Evolutionary conservation across 1,140 invertebrate genomes (phyloP).

Genomic region (Diabrotica undecimpunctata): DNA sequence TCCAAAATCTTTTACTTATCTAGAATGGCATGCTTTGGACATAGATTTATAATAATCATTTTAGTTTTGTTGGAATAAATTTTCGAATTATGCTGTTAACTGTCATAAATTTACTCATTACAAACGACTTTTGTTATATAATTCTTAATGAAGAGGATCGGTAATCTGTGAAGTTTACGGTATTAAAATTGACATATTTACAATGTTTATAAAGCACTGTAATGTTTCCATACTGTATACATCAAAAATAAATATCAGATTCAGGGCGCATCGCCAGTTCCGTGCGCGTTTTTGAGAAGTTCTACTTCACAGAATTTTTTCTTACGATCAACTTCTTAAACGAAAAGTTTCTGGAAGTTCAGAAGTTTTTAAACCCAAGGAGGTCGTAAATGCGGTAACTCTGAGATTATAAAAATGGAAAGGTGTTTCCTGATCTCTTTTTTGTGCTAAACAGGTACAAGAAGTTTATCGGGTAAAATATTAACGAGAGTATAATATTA

Average conservation of each 20-base stretch:
- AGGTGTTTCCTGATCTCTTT: background rate
- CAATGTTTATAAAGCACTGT: too few relatives aligned
- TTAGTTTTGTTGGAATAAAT: too few relatives aligned
- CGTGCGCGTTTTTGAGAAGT: background rate
- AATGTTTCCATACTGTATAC: background rate
- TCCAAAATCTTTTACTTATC: too few relatives aligned
- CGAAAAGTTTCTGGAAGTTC: conserved; percentile 4
- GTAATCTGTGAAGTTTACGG: too few relatives aligned
- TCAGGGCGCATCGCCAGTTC: background rate
- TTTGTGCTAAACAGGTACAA: conserved; percentile 2
- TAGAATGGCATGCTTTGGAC: too few relatives aligned
- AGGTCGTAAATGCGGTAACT: conserved; percentile 7
- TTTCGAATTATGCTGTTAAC: too few relatives aligned
- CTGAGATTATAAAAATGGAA: conserved; percentile 5
- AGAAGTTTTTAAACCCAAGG: background rate
- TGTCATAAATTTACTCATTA: too few relatives aligned
- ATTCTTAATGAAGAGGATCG: too few relatives aligned
- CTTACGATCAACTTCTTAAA: conserved; percentile 7
- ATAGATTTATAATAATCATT: too few relatives aligned
- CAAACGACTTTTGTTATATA: too few relatives aligned
- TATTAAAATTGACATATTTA: too few relatives aligned
- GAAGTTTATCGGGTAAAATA: background rate
- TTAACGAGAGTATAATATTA: background rate
- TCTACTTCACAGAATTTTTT: conserved; percentile 6
- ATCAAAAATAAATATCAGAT: background rate